Percentiles rank a stretch among this genome's conserved stretches.
Evolutionary conservation across 2,113 vertebrate genomes (phyloP).

Genomic region (Pteropus alecto): DNA sequence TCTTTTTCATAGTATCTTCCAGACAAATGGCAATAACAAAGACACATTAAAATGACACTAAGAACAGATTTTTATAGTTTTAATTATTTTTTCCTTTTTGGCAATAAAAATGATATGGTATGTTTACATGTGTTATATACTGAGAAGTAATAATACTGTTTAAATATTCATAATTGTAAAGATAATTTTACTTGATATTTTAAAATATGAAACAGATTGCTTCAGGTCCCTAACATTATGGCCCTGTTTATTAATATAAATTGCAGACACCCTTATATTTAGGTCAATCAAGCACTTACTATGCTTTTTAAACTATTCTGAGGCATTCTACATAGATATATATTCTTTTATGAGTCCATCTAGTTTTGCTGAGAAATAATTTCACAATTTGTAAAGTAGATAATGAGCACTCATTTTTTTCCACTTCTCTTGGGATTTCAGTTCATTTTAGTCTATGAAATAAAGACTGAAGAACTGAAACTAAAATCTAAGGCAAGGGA

Average conservation of each 20-base stretch:
- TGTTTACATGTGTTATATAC: constrained; percentile 63
- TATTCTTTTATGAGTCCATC: constrained; percentile 37
- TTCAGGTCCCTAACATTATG: background rate
- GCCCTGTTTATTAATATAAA: background rate
- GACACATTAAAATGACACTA: constrained; percentile 73
- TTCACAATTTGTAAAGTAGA: background rate
- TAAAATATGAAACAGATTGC: constrained; percentile 56
- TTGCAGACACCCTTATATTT: constrained; percentile 36
- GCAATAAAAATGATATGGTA: constrained; percentile 74
- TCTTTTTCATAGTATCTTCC: constrained; percentile 66
- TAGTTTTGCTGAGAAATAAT: constrained; percentile 51
- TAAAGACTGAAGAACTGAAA: background rate
- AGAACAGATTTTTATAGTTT: constrained; percentile 76
- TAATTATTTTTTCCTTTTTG: constrained; percentile 76
- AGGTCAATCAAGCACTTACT: constrained; percentile 8
- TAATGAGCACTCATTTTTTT: constrained; percentile 29
- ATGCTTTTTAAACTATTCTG: background rate
- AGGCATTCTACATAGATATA: constrained; percentile 23
- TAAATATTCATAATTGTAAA: constrained; percentile 71
- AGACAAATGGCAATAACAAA: constrained; percentile 70
- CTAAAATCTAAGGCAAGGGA: background rate
- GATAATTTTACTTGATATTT: constrained; percentile 61
- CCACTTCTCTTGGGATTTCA: background rate
- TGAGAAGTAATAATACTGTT: constrained; percentile 58
- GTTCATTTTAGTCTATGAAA: background rate